Evolutionary conservation across 2,113 vertebrate species (phyloP).

Genomic region (Saguinus midas): DNA sequence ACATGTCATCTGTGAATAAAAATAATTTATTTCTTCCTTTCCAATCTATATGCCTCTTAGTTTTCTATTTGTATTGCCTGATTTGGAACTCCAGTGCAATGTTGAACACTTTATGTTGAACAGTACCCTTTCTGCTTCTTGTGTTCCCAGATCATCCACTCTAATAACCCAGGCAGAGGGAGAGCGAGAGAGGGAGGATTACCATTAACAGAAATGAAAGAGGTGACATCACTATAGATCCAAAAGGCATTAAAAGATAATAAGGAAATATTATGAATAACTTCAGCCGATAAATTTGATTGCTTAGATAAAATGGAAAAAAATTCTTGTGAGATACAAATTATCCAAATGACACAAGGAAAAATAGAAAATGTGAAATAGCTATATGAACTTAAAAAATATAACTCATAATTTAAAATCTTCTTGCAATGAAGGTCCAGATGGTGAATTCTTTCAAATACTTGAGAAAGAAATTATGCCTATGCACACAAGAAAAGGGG

Average conservation of each 20-base stretch:
- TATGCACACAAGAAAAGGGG: not conserved
- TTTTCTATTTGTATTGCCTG: too few relatives aligned
- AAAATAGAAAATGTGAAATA: not conserved
- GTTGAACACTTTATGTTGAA: too few relatives aligned
- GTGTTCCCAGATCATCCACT: not conserved
- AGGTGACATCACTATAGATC: not conserved
- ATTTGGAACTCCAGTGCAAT: too few relatives aligned
- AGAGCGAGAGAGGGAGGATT: not conserved
- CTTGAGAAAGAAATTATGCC: not conserved
- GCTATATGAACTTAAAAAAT: not conserved
- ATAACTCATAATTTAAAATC: not conserved
- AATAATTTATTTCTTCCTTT: too few relatives aligned
- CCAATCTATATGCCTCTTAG: too few relatives aligned
- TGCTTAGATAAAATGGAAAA: not conserved
- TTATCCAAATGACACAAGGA: not conserved
- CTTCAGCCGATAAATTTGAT: not conserved
- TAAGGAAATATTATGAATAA: not conserved
- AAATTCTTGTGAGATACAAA: not conserved
- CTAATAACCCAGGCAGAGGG: not conserved
- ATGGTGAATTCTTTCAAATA: not conserved
- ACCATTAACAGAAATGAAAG: not conserved
- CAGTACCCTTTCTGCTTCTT: not conserved
- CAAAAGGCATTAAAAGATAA: not conserved
- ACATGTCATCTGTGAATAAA: too few relatives aligned
- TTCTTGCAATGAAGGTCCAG: not conserved